Percentiles rank a stretch among this genome's conserved stretches.
Evolutionary conservation across 2,888 invertebrate species (phyloP).

Genomic region (Oscheius sp.): DNA sequence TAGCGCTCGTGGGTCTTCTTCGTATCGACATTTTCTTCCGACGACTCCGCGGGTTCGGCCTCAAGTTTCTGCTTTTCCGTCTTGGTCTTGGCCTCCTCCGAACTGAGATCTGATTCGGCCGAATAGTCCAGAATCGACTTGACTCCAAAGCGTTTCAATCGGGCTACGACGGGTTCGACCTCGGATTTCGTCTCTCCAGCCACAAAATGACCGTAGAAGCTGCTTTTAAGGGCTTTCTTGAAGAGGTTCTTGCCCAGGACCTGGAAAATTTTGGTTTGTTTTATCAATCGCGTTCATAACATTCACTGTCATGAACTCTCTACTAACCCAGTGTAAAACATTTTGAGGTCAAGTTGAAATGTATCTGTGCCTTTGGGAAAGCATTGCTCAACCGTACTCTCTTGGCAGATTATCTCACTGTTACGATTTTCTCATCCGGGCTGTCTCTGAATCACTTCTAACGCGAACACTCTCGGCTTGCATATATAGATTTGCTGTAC

Average conservation of each 20-base stretch:
- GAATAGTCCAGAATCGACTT: conserved; percentile 99
- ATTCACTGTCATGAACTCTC: background rate
- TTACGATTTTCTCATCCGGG: no score
- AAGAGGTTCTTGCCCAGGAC: conserved; percentile 49
- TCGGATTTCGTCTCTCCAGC: conserved; percentile 83
- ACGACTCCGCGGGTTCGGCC: conserved; percentile 8
- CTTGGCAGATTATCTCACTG: no score
- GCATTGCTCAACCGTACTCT: no score
- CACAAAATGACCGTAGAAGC: conserved; percentile 99
- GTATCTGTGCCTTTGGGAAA: no score
- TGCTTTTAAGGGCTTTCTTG: conserved; percentile 83
- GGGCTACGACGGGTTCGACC: conserved; percentile 85
- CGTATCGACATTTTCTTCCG: conserved; percentile 62
- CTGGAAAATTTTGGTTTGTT: conserved; percentile 4
- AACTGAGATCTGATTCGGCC: conserved; percentile 90
- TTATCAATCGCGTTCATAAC: background rate
- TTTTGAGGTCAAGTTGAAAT: no score
- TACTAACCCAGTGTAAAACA: no score
- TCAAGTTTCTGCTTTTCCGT: conserved; percentile 36
- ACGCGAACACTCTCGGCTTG: no score
- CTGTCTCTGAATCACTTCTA: no score
- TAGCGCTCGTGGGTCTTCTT: conserved; percentile 66
- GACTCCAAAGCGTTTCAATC: conserved; percentile 92
- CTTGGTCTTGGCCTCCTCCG: conserved; percentile 91
- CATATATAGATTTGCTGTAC: no score